Evolutionary conservation across 2,888 invertebrate species (phyloP).

Genomic region (Pterobdella sp.): DNA sequence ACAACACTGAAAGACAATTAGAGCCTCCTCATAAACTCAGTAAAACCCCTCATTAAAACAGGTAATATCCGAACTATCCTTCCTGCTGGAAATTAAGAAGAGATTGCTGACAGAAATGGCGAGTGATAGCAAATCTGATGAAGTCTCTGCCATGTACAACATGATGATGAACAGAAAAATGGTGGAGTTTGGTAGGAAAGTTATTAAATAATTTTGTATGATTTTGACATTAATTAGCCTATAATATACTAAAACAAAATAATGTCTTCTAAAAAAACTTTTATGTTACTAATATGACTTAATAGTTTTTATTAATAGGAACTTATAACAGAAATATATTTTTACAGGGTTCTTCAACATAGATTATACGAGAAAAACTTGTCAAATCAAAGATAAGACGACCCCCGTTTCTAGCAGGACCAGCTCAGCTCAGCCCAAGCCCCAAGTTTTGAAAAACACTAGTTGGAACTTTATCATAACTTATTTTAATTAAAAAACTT

Average conservation of each 20-base stretch:
- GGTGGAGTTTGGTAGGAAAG: conserved; percentile 42
- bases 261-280: background rate
- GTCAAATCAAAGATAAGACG: background rate
- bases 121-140: conserved; percentile 48
- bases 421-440: no score
- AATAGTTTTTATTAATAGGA: background rate
- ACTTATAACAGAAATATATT: background rate
- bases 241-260: background rate
- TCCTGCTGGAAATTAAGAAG: conserved; percentile 43
- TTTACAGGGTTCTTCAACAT: conserved; percentile 27
- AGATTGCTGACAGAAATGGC: conserved; percentile 46
- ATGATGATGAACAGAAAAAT: conserved; percentile 48
- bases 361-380: conserved; percentile 23
- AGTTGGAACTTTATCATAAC: no score
- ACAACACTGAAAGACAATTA: no score
- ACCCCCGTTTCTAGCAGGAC: no score
- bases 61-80: conserved; percentile 46
- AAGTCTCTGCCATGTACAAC: conserved; percentile 50
- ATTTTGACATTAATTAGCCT: background rate
- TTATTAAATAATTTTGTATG: background rate
- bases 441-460: no score
- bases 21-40: no score
- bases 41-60: conserved; percentile 35
- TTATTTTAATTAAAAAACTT: no score
- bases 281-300: background rate